Evolutionary conservation across 2,113 vertebrate genomes (phyloP).

Genomic region (Mesitornis unicolor): DNA sequence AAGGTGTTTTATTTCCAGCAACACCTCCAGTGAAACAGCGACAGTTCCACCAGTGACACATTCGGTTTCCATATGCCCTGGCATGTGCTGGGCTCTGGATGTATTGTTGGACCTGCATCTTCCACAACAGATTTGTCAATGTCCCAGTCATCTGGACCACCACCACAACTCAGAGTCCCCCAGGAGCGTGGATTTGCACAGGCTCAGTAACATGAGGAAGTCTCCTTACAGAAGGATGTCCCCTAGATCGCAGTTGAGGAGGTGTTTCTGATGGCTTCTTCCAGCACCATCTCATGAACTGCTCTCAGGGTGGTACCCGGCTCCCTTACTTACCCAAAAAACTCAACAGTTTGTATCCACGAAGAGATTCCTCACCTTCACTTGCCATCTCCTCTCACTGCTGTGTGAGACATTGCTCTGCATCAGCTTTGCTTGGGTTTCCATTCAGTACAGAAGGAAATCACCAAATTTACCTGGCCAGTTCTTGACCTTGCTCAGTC

Average conservation of each 20-base stretch:
- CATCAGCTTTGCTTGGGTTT: neutral
- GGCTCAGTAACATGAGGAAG: neutral
- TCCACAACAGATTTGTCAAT: neutral
- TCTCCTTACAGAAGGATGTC: neutral
- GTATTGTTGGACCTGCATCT: neutral
- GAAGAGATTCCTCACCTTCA: neutral
- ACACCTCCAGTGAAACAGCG: neutral
- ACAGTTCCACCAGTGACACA: neutral
- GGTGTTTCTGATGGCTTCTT: neutral
- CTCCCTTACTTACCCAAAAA: neutral
- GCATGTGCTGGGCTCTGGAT: rapidly evolving
- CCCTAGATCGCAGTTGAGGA: neutral
- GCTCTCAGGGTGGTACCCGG: neutral
- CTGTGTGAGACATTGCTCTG: rapidly evolving
- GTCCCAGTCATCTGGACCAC: neutral
- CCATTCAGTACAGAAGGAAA: neutral
- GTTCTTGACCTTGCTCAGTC: neutral
- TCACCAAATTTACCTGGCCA: neutral
- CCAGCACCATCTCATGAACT: neutral
- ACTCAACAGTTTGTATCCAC: rapidly evolving
- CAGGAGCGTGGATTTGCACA: neutral
- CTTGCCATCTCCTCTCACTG: neutral
- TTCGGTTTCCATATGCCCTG: neutral
- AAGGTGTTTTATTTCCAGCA: neutral
- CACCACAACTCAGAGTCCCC: neutral